Base-by-base conservation (phyloP, 1,140 invertebrate species). In the Achatina immaculata region DNA sequence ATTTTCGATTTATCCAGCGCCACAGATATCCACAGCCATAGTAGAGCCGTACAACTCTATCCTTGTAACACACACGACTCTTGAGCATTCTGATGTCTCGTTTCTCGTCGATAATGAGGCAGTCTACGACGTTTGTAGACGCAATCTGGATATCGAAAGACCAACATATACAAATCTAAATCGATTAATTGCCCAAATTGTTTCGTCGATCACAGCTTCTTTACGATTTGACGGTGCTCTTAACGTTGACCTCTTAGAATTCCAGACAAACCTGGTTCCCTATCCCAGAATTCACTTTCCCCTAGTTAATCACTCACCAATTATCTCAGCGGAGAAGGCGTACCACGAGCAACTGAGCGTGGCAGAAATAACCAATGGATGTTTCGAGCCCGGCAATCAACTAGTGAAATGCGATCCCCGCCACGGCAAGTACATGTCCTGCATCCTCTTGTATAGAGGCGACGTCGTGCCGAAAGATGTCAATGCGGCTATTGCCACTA, bases 101-200 rank as follows among this genome's bases (percentile, higher is more conserved):
- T 91, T 92, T 83, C 85, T 96, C 95, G 85, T 96, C 28, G 95
- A 96, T 91, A 96, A 94, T 89, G 95, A 96, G 90, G 95, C 95
- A 82, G 97, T 97, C 87, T 97, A 97, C 84, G 96, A 97, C 89
- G 97, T 97, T 89, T 97, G 96, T 91, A 93, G 95, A 71, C 93
- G 95, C 55, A 96, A 96, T 89, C 89, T 97, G 86, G 95, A 96
- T 90, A 96, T 97, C 82, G 95, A 96, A 86, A 93, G 95, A 58
- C 95, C 95, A 28, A 83, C 85, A 2, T 90, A 88, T 83, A 85
- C 85, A 62, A 90, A 90, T 77, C 78, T 90, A 71, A 90, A 90
- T 74, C 71, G 89, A n/a, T 82, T 90, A 21, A 87, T 90, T 45
- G 85, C 84, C 79, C 89, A 92, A 87, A 87, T 93, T 43, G 92